phyloP scores from a whole-genome alignment of 2,888 invertebrate species.

The Bellardia pandia region DNA sequence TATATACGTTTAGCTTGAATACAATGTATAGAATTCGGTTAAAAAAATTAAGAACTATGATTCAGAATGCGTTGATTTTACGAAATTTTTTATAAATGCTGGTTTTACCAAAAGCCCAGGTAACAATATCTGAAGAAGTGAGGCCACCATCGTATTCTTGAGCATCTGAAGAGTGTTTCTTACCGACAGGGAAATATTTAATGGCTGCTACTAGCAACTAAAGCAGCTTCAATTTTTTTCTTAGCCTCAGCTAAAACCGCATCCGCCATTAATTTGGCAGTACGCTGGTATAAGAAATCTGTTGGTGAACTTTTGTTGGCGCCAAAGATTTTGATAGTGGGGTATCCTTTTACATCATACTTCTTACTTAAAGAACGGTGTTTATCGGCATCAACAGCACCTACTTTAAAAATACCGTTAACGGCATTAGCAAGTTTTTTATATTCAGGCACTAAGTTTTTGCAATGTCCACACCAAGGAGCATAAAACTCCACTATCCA shows the following conservation, averaged over 20 bases:
- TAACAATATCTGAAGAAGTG: slow-evolving; percentile 94
- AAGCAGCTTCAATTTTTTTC: slow-evolving; percentile 88
- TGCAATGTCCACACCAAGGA: slow-evolving; percentile 98
- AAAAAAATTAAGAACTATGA: slow-evolving; percentile 82
- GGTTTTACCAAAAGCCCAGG: slow-evolving; percentile 96
- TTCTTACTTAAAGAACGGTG: slow-evolving; percentile 92
- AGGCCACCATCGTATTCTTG: slow-evolving; percentile 97
- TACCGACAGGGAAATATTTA: slow-evolving; percentile 93
- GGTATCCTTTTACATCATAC: slow-evolving; percentile 95
- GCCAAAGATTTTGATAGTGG: slow-evolving; percentile 97
- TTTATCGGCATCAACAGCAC: slow-evolving; percentile 96
- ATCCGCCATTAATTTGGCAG: slow-evolving; percentile 94
- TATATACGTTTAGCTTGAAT: too few relatives aligned
- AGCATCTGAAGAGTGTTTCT: slow-evolving; percentile 88
- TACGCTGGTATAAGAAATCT: slow-evolving; percentile 93
- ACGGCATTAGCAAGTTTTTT: slow-evolving; percentile 96
- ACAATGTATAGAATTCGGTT: too few relatives aligned
- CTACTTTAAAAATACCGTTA: slow-evolving; percentile 97
- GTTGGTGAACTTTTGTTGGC: slow-evolving; percentile 92
- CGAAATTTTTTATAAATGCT: slow-evolving; percentile 84
- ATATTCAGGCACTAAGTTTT: slow-evolving; percentile 95
- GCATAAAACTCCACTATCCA: slow-evolving; percentile 96
- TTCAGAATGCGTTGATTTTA: too few relatives aligned
- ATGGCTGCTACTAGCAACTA: slow-evolving; percentile 88
- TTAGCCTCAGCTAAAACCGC: slow-evolving; percentile 91